Conservation (phyloP, 2,888 invertebrate species). For the Phaedon cochleariae region DNA sequence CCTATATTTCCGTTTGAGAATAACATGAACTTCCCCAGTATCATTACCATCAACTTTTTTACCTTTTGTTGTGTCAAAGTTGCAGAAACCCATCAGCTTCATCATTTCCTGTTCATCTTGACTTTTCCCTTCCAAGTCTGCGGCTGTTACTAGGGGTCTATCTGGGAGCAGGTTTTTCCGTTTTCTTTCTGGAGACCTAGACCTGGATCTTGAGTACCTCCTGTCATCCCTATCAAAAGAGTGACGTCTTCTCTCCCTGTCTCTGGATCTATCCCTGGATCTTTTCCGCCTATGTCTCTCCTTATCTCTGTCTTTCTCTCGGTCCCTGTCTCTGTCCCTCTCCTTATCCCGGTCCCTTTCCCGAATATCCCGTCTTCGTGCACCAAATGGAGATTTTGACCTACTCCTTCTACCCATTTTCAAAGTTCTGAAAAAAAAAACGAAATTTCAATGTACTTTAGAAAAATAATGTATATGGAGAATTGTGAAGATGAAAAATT, state of each 20-base stretch:
- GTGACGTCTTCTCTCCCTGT: conserved; percentile 61
- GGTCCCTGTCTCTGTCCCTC: conserved; percentile 63
- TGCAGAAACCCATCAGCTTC: conserved; percentile 96
- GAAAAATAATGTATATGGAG: background rate
- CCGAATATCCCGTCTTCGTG: conserved; percentile 62
- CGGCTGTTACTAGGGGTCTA: conserved; percentile 77
- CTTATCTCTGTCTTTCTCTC: conserved; percentile 62
- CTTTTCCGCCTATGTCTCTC: conserved; percentile 60
- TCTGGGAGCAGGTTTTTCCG: conserved; percentile 59
- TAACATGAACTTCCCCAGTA: conserved; percentile 93
- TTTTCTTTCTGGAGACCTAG: conserved; percentile 53
- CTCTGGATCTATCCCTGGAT: conserved; percentile 58
- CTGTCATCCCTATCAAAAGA: conserved; percentile 61
- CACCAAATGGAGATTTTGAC: conserved; percentile 63
- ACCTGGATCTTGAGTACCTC: conserved; percentile 57
- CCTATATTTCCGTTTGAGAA: conserved; percentile 94
- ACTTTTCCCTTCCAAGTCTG: conserved; percentile 89
- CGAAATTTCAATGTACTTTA: conserved; percentile 13
- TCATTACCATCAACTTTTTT: conserved; percentile 96
- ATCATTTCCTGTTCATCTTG: conserved; percentile 95
- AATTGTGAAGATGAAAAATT: conserved; percentile 28
- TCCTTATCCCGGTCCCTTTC: conserved; percentile 63
- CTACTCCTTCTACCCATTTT: conserved; percentile 66
- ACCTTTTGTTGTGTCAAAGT: conserved; percentile 95
- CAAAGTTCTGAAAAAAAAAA: conserved; percentile 23